Base-by-base conservation (phyloP, 2,797 vertebrate species). In the Falco peregrinus region DNA sequence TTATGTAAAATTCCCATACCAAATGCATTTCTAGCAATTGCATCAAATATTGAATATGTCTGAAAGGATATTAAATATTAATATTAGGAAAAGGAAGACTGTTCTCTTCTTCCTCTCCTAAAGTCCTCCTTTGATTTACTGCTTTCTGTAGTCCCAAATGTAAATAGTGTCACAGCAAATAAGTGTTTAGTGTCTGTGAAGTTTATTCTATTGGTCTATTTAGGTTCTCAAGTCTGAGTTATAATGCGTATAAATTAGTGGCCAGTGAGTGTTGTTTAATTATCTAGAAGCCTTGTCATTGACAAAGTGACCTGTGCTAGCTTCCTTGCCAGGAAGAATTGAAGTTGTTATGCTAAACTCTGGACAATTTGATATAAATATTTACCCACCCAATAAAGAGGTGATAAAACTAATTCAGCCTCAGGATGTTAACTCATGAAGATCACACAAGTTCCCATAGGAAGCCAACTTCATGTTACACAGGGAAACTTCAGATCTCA, bases 141-240 rank as follows among this genome's bases (percentile, higher is more conserved):
- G 86, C 63, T 91, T 92, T 96, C 82, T 88, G 43, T 47, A 79
- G 82, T 73, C 63, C 45, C 24, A 6, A 88, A 92, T 47, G 85
- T 96, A 97, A 97, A 96, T 67, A 96, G 25, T 96, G 94, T 97
- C 95, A 95, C 76, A 94, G 93, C 90, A 95, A 97, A 96, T 96
- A 93, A 94, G 95, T 96, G 95, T 96, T 97, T 96, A 95, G 94
- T 86, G 91, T 93, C 96, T 88, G 63, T 74, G 73, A 87, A 84
- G 95, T 96, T 97, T 96, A 96, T 95, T 91, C 93, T 87, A 90
- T 93, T 89, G 70, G 74, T 88, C 90, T 94, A 89, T 87, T 86
- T 93, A 91, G 84, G 86, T 92, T 95, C 81, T 96, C 95, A 93
- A 94, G 64, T 75, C 90, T 92, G 95, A 97, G 50, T 95, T 96